Base-by-base conservation (phyloP, 2,113 vertebrate species). In the Cyprinus carpio region DNA sequence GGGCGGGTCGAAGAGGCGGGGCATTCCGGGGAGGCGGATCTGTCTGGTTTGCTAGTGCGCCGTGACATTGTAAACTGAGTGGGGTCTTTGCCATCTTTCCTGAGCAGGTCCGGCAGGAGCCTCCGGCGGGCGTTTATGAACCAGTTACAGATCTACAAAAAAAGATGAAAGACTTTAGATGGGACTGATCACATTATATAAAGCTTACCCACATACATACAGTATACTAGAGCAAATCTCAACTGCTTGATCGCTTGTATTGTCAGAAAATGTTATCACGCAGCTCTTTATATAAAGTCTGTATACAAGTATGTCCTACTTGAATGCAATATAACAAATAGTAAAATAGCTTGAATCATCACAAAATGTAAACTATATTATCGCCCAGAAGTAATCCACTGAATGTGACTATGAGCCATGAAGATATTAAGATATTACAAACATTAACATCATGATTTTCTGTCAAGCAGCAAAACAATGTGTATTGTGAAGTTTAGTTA, bases 121-220 rank as follows among this genome's bases (percentile, higher is more conserved):
- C 98, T 94, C 29, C 98, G 94, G 4, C 98, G 93, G 0, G 98
- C 98, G 0, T 99, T 99, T 92, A 99, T 99, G 91, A 99, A 99
- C 98, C 98, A 99, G 92, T 99, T 99, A 89, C 97, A 99, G 86
- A 99, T 98, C 98, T 99, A 90, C 58, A 49, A 85, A 9, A 8
- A 60, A 87, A 40, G 2, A 40, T 40, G 6, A 90, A 37, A 16
- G 9, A 58, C 11, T 49, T 8, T 18, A 83, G 0, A 64, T 37
- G 1, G 4, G 25, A 62, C 11, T 12, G 4, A 15, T 76, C n/a
- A 51, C 65, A 58, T 40, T 37, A 69, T 62, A 69, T 65, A 58
- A 76, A 83, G 77, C 65, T 40, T 56, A 80, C 40, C 0, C 4
- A 0, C 34, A 46, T 25, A 27, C 15, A 80, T 60, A 58, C 76